Base-by-base conservation (phyloP, 2,797 vertebrate genomes). In the Myotis daubentonii region DNA sequence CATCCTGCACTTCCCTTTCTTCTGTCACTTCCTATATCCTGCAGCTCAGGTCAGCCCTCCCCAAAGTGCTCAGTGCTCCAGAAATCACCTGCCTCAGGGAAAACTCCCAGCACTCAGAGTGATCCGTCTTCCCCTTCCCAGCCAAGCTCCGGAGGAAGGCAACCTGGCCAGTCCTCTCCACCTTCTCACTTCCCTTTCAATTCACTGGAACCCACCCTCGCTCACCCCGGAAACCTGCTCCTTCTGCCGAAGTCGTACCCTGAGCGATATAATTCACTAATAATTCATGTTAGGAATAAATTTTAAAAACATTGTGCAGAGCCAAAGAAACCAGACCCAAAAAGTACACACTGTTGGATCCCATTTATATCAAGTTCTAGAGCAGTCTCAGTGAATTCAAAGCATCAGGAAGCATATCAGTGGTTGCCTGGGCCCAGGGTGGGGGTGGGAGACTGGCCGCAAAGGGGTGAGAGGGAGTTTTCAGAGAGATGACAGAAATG, bases 261-360 rank as follows among this genome's bases (percentile, higher is more conserved):
- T 13, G 1, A 65, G 49, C 85, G 30, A 33, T 78, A 28, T 30
- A 65, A 87, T 76, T 65, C 82, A 60, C 57, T 79, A 60, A 72
- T 30, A 23, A 79, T 71, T 53, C 28, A 20, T 65, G 41, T 25
- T 60, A n/a, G 20, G 38, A 17, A 51, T 47, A 70, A 57, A 60
- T 47, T 47, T 82, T 66, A n/a, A 90, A 94, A 94, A 33, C 4
- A 15, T 36, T 25, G 25, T 57, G 19, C 68, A 36, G 33, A 89
- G 76, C 33, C 62, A 87, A 92, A 91, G 53, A 95, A 93, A 81
- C 2, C 22, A 70, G 66, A 81, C 33, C 25, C 53, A 66, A 23
- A 87, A 89, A 28, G 23, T 62, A 28, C n/a, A 70, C 36, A 30
- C 25, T 68, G 25, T 89, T 93, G 89, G 51, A 78, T 76, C 55